Evolutionary conservation across 2,113 vertebrate species (phyloP).

Genomic region (Scophthalmus maximus): DNA sequence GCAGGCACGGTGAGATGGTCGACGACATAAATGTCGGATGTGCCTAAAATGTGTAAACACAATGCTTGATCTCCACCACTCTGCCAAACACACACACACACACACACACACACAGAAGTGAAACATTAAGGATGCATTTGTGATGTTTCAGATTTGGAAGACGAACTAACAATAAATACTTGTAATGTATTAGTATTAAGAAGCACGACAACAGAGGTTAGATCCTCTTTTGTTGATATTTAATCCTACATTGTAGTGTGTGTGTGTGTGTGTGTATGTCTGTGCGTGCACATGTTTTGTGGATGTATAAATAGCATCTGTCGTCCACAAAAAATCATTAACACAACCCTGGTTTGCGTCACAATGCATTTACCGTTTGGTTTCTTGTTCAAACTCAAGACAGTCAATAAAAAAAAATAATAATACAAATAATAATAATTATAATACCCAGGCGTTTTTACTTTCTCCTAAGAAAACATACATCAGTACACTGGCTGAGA

Average conservation of each 20-base stretch:
- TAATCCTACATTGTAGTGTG: conserved; percentile 60
- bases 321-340: conserved; percentile 1
- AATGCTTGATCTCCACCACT: conserved; percentile 6
- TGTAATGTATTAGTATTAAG: conserved; percentile 53
- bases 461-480: neutral
- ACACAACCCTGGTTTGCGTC: neutral
- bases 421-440: no score
- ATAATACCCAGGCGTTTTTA: neutral
- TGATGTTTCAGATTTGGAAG: neutral
- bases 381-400: no score
- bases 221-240: conserved; percentile 69
- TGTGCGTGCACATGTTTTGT: neutral
- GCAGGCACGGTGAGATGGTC: neutral
- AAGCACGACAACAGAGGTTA: conserved; percentile 59
- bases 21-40: neutral
- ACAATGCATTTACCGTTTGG: no score
- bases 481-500: no score
- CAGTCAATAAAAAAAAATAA: no score
- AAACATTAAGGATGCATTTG: neutral
- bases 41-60: neutral
- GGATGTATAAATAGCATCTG: conserved; percentile 28
- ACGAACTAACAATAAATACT: conserved; percentile 5
- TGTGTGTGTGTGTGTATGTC: neutral
- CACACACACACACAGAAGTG: neutral
- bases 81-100: neutral